A percentile compares a stretch with the other conserved stretches of the same genome.
phyloP scores from a whole-genome alignment of 2,113 vertebrate species.

The Poecilia latipinna region DNA sequence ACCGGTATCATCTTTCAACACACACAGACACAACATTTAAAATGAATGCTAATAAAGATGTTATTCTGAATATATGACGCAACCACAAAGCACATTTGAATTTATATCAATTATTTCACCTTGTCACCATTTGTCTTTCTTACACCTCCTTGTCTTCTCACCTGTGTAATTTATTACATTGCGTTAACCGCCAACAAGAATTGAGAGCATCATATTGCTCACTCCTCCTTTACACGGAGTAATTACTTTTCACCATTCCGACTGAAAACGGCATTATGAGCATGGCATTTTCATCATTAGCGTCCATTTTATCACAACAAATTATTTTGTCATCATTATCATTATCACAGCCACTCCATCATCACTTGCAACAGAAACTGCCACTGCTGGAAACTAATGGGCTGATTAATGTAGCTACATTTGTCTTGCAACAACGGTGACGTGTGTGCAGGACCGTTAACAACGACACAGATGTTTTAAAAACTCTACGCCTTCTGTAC shows the following conservation, averaged over 20 bases:
- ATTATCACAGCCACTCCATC: constrained; percentile 13
- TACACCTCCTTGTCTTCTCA: constrained; percentile 4
- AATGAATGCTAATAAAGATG: not conserved
- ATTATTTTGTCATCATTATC: constrained; percentile 25
- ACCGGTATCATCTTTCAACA: not conserved
- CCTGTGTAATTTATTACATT: not conserved
- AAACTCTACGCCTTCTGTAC: not conserved
- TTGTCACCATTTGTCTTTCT: not conserved
- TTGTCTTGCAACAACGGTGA: not conserved
- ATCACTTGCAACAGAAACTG: not conserved
- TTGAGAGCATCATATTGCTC: not conserved
- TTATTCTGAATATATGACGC: not conserved
- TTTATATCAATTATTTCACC: not conserved
- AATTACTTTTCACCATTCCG: constrained; percentile 8
- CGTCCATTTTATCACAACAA: constrained; percentile 18
- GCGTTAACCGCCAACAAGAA: not conserved
- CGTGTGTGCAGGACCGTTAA: not conserved
- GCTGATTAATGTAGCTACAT: not conserved
- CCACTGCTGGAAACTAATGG: constrained; percentile 3
- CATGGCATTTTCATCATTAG: constrained; percentile 10
- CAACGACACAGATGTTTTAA: not conserved
- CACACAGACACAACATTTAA: not conserved
- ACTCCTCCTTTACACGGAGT: not conserved
- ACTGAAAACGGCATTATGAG: constrained; percentile 11
- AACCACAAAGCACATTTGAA: not conserved